Evolutionary conservation across 1,140 invertebrate genomes (phyloP), one percentile per base, ranked within the genome.

Genomic region (Nixonia krombeini): DNA sequence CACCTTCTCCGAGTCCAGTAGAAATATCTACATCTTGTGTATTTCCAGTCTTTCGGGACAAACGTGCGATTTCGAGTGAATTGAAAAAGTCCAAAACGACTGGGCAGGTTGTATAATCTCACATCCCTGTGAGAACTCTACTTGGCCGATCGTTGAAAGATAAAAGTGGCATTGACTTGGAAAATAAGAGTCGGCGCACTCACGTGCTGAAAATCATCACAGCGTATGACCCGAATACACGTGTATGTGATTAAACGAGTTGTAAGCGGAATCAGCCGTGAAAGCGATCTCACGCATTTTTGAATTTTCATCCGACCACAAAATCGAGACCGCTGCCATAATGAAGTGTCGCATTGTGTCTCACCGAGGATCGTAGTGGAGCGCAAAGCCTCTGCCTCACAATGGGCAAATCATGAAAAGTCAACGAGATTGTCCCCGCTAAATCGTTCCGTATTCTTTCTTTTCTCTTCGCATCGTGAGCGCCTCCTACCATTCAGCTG

Each of bases 281-380:
- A 50, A 50, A 37, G 18, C 46, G 46, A 50, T 50, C 46, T 50
- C 46, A 50, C 46, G 46, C 46, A 25, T 50, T 50, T 50, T 23
- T 50, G 33, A 50, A 37, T 50, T 50, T 50, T 35, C 46, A 50
- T 23, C 23, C 46, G 16, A 6, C 28, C 31, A 18, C 46, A 37
- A 38, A 50, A 50, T 31, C 12, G 13, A 37, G 10, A 4, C 46
- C 23, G 13, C 37, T 21, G 23, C 31, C 46, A 37, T 38, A 50
- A 50, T 37, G 35, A 50, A 50, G 31, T 37, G 23, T 25, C 35
- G 31, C 18, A 50, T 50, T 50, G 46, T 50, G 46, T 26, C 17
- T 44, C 25, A 9, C 23, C 28, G 18, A 44, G 41, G 21, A 44
- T 35, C 16, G 8, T 23, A 13, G n/a, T 7, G 7, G 17, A 51